phyloP scores from a whole-genome alignment of 2,113 vertebrate genomes.

The Tachycineta bicolor region DNA sequence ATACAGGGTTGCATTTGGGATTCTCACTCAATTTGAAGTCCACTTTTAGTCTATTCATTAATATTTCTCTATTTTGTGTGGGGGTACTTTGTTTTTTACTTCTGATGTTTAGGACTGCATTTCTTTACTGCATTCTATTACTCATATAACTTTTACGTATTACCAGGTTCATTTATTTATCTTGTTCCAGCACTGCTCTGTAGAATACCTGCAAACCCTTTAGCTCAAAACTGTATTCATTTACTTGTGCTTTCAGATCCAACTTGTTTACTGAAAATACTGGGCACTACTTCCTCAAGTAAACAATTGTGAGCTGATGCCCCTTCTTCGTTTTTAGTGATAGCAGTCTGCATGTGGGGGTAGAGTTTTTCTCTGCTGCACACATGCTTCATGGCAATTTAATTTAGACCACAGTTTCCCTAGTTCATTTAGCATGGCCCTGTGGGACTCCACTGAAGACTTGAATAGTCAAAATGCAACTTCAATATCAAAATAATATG shows the following conservation, averaged over 20 bases:
- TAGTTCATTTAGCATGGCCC: rapidly evolving
- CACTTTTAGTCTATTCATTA: background rate
- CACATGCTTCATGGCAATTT: background rate
- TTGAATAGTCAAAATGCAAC: background rate
- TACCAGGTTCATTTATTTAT: background rate
- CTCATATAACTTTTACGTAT: background rate
- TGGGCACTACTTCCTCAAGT: background rate
- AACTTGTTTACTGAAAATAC: background rate
- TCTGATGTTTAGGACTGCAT: background rate
- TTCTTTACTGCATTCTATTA: background rate
- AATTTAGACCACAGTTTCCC: background rate
- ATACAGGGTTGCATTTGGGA: background rate
- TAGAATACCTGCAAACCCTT: background rate
- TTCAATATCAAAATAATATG: background rate
- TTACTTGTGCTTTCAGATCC: background rate
- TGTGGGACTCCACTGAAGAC: background rate
- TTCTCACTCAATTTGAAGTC: background rate
- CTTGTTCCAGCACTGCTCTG: background rate
- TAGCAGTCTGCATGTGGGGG: background rate
- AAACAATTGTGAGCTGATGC: background rate
- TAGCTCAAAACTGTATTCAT: background rate
- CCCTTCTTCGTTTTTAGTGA: background rate
- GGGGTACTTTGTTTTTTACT: background rate
- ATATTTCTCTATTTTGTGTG: background rate
- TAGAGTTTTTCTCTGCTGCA: background rate